Base-by-base conservation (phyloP, 2,797 vertebrate genomes). In the Gadopsis bispinosus region DNA sequence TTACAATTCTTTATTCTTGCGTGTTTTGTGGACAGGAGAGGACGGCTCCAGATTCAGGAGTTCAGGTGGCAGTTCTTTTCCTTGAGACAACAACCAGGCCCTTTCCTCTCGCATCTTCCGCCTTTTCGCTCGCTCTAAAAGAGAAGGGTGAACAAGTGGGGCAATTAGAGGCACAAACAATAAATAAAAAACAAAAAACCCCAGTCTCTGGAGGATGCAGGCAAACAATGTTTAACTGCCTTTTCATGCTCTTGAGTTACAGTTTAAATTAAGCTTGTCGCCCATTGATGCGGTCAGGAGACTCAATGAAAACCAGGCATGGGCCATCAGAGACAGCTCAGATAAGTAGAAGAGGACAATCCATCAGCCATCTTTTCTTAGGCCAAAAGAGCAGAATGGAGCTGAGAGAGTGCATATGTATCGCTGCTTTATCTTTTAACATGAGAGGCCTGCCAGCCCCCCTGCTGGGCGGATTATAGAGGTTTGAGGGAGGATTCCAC, bases 21-120 rank as follows among this genome's bases (percentile, higher is more conserved):
- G 94, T 35, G 95, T 95, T 64, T 96, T 95, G 62, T 92, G 94
- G 41, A 95, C 77, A 4, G 98, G 98, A 17, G 98, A 99, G 29
- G 92, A 94, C 0, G 97, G 95, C 84, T 99, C 98, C 83, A 99
- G 87, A 71, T 97, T 97, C 65, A 96, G 90, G 59, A 99, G 96
- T 70, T 99, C 97, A 13, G 97, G 96, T 0, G 98, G 98, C 0
- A 99, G 95, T 19, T 97, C 96, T 87, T 99, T 98, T 29, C 98
- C 98, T 86, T 99, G 96, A 0, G 98, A 97, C 73, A 99, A 91
- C 73, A 99, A 86, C 97, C 97, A 97, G 26, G 97, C 97, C 58
- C 95, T 94, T 75, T 99, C 97, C 82, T 99, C 98, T 63, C 98
- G 95, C 89, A 98, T 96, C 85, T 97, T 97, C 64, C 98, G 94